phyloP scores from a whole-genome alignment of 2,113 vertebrate species.

The Anarrhichthys ocellatus region DNA sequence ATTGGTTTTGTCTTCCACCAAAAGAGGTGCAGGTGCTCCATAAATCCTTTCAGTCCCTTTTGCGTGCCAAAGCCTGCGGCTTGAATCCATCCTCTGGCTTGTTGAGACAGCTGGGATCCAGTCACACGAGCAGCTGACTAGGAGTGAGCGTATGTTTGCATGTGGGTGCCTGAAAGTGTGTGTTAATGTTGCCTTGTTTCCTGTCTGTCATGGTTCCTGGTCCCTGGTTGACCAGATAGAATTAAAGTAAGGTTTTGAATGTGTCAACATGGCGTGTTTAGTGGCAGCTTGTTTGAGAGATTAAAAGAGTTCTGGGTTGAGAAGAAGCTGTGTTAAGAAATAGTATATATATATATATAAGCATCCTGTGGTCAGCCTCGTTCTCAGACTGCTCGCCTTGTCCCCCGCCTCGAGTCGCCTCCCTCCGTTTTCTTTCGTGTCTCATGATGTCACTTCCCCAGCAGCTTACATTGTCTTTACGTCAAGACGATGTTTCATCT shows the following conservation, averaged over 20 bases:
- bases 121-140: constrained; percentile 37
- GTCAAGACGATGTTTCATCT: constrained; percentile 51
- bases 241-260: neutral
- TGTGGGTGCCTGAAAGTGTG: constrained; percentile 5
- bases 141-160: constrained; percentile 3
- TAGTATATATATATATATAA: neutral
- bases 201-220: neutral
- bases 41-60: constrained; percentile 31
- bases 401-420: neutral
- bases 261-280: neutral
- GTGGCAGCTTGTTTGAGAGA: neutral
- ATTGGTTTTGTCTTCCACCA: neutral
- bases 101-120: constrained; percentile 63
- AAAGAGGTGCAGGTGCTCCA: constrained; percentile 30
- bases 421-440: constrained; percentile 1
- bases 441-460: constrained; percentile 56
- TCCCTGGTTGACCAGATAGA: neutral
- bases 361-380: neutral
- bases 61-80: constrained; percentile 14
- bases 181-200: neutral
- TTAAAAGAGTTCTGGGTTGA: neutral
- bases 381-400: neutral
- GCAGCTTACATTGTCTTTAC: constrained; percentile 28
- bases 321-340: neutral
- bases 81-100: constrained; percentile 18